Evolutionary conservation across 2,797 vertebrate species (phyloP), one percentile per base, ranked within the genome.

Genomic region (Australoheros facetus): DNA sequence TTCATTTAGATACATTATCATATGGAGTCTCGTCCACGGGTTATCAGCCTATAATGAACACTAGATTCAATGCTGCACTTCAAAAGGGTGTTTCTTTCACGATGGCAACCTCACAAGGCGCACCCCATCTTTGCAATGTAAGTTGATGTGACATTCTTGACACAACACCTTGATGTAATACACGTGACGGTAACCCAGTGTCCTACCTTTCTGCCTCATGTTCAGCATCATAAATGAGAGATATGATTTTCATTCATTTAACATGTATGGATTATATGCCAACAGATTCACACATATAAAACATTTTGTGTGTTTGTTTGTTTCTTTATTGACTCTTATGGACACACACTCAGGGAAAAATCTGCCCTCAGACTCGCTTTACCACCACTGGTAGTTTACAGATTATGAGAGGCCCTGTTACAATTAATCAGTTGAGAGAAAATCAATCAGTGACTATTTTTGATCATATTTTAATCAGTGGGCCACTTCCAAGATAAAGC

Each of bases 21-120:
- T 4, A 51, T 7, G 0, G 13, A 58, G 10, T 58, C 13, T 64
- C 57, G 32, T 60, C 4, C n/a, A 16, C 23, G 2, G 6, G 17
- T 11, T 53, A 17, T 26, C 9, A 23, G 13, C 4, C 7, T 4
- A 2, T n/a, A 9, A 19, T 58, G 3, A 17, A 45, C 7, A 23
- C 1, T 1, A 1, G 42, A 10, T 53, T 11, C 53, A 8, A 32
- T 48, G 1, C 23, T 55, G 5, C 14, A 9, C 9, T 51, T 76
- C 17, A 82, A 80, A 91, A 34, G 82, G 85, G 90, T 82, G 39
- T 78, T 93, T 87, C 28, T 58, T 1, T 59, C n/a, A 5, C 12
- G 83, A 80, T 92, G 93, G 92, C 93, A 94, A 92, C 93, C 83
- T 37, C 19, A 34, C 13, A 78, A 21, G 82, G 74, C 81, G 83